Base-by-base conservation (phyloP, 1,140 invertebrate species). In the Listronotus oregonensis region DNA sequence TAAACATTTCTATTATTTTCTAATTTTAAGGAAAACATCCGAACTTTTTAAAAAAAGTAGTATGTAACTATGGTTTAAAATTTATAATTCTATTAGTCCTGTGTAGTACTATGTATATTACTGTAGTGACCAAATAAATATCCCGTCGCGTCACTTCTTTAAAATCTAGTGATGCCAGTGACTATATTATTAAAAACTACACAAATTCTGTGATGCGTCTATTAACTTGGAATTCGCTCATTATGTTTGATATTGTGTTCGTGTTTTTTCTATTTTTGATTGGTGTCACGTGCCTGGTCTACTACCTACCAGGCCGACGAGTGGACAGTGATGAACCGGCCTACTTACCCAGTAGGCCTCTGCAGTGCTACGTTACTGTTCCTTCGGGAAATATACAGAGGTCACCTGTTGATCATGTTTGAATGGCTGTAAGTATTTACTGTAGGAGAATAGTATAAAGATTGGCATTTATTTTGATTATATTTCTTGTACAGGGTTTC, bases 201-300 rank as follows among this genome's bases (percentile, higher is more conserved):
- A 17, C 37, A 17, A 31, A 57, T 39, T 31, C 14, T 75, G 75
- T 76, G 75, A 92, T 92, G 90, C 89, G 87, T 85, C 82, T 91
- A 75, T 83, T 91, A 85, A 89, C 88, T 83, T 85, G 91, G 80
- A 91, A 92, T 81, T 91, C 89, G 71, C 84, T 92, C 77, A 86
- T 91, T 82, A 91, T 92, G 89, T 92, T 92, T 85, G 89, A 92
- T 81, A 85, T 91, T 77, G 90, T 91, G 77, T 92, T 92, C 83
- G 83, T 91, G 80, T 91, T 92, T 81, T 92, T 92, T 80, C 83
- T 92, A 72, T 92, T 92, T 80, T 85, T 91, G 72, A 86, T 91
- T 70, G 89, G 88, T 44, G 88, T 92, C 61, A 90, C 89, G 63
- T 92, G 90, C 74, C 81, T 91, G 67, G 87, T 90, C 69, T 91